Conservation (phyloP, 2,888 invertebrate species). For the Heteromyza rotundicornis region DNA sequence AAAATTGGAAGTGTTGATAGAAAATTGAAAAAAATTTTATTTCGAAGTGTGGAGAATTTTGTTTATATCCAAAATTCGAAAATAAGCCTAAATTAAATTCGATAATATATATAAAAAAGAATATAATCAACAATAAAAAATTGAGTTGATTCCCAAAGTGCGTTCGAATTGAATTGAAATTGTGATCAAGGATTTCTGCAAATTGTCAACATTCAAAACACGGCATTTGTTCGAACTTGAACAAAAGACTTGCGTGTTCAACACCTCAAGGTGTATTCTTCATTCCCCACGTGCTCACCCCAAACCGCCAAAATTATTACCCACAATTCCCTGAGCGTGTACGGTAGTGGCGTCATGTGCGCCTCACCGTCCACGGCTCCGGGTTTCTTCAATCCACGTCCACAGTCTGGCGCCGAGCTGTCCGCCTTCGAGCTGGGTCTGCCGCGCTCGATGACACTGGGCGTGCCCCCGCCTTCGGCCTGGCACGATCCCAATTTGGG, state of each 20-base stretch:
- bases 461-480: slow-evolving; percentile 66
- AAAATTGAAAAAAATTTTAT: neutral
- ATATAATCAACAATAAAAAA: no score
- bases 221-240: no score
- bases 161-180: no score
- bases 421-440: slow-evolving; percentile 63
- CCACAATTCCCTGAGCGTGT: slow-evolving; percentile 64
- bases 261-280: slow-evolving; percentile 52
- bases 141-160: no score
- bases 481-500: slow-evolving; percentile 68
- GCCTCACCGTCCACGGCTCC: slow-evolving; percentile 64
- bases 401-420: slow-evolving; percentile 61
- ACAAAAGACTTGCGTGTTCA: neutral
- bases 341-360: slow-evolving; percentile 64
- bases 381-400: slow-evolving; percentile 63
- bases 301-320: slow-evolving; percentile 64
- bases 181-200: no score
- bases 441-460: slow-evolving; percentile 67
- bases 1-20: no score
- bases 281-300: slow-evolving; percentile 50
- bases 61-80: no score
- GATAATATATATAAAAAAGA: no score
- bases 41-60: no score
- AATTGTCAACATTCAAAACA: neutral
- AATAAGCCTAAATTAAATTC: no score